Evolutionary conservation across 2,797 vertebrate genomes (phyloP).

Genomic region (Crenichthys baileyi): DNA sequence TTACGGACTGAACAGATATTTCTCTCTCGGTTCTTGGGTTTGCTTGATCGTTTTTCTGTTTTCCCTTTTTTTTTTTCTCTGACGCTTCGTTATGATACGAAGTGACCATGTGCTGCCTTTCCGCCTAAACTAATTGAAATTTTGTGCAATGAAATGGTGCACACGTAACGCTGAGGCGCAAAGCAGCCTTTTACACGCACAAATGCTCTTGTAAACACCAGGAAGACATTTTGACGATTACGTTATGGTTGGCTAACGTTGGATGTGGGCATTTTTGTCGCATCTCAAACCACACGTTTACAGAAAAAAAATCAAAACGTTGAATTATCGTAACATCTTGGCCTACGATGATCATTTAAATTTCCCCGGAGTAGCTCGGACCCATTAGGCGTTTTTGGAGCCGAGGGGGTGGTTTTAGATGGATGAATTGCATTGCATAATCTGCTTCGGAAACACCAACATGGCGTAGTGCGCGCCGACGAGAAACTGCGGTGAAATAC

Average conservation of each 20-base stretch:
- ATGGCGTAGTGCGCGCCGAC: slow-evolving; percentile 81
- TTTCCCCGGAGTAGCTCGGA: slow-evolving; percentile 49
- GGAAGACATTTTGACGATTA: slow-evolving; percentile 70
- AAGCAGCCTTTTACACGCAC: background rate
- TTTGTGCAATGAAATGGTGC: slow-evolving; percentile 12
- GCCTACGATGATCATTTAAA: background rate
- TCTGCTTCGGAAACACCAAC: slow-evolving; percentile 81
- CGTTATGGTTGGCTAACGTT: slow-evolving; percentile 51
- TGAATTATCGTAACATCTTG: background rate
- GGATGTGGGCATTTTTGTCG: slow-evolving; percentile 59
- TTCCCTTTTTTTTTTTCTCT: background rate
- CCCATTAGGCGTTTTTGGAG: slow-evolving; percentile 49
- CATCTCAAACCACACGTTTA: slow-evolving; percentile 38
- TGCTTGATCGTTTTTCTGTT: background rate
- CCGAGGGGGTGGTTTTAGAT: slow-evolving; percentile 54
- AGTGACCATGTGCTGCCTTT: background rate
- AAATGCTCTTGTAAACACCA: slow-evolving; percentile 64
- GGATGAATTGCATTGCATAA: slow-evolving; percentile 79
- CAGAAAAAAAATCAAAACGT: background rate
- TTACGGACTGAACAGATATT: slow-evolving; percentile 22
- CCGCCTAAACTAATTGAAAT: slow-evolving; percentile 1
- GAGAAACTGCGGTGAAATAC: slow-evolving; percentile 79
- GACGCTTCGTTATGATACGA: slow-evolving; percentile 1
- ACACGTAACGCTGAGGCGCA: background rate
- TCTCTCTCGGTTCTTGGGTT: slow-evolving; percentile 1